Base-by-base conservation (phyloP, 2,113 vertebrate species). In the Amblyopsis rosae region DNA sequence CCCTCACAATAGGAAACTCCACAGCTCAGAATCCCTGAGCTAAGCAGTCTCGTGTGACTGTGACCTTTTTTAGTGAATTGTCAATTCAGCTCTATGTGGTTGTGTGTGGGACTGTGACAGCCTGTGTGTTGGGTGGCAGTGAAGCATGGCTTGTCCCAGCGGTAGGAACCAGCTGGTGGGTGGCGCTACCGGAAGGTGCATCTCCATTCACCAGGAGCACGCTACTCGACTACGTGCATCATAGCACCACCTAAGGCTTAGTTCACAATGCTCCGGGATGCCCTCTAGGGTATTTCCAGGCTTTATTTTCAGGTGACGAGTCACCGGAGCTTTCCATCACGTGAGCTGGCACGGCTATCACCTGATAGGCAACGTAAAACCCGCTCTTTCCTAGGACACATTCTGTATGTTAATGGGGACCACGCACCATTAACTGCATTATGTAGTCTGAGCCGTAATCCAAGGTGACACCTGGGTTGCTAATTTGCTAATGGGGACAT, bases 291-390 rank as follows among this genome's bases (percentile, higher is more conserved):
- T 1, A 5, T 15, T 61, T 68, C 1, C 35, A 57, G 17, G 19
- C 49, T 73, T 73, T 7, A 41, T 41, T 41, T 47, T 57, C 75
- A 66, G 32, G 17, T 8, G 59, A 46, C 3, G 26, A 61, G 50
- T 69, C 26, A 19, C 63, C 47, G 5, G 9, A 58, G 17, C 6
- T 57, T 61, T 61, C 58, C 54, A 16, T 49, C 9, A 62, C 6
- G 0, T 15, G 32, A 13, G 59, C 17, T 32, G 16, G 56, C 47
- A 26, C 41, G 33, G 57, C 3, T 4, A 51, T 62, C 59, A 76
- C 72, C 69, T 81, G 70, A 80, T 94, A 54, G 93, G 96, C 0
- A 94, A 97, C 83, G 91, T 95, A 81, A 95, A 94, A 73, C 92
- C 93, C 5, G 94, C 94, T 41, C 94, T 94, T 54, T 93, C 94